Percentiles rank a stretch among this genome's conserved stretches.
These are phyloP conservation scores for Cyprinodon diabolis DNA, from an alignment of 2,797 vertebrate genomes.

Conservation along the genomic window DNA sequence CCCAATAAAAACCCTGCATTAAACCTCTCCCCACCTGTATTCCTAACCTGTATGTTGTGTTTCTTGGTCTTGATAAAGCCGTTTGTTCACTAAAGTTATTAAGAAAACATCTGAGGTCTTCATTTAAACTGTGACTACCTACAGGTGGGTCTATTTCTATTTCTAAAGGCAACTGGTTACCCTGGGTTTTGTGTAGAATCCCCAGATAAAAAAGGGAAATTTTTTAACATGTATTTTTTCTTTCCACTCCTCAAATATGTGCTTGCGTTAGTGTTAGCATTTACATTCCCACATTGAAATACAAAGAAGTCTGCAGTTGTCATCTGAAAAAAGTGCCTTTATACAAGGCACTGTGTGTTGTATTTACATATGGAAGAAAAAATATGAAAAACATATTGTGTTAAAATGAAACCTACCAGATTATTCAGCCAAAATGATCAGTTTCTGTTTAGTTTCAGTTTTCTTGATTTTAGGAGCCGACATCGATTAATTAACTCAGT, in stretches of 20 bases:
- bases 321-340: not conserved
- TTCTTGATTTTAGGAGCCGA: constrained; percentile 61
- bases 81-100: no score
- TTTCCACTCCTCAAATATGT: not conserved
- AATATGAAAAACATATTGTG: constrained; percentile 36
- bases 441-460: constrained; percentile 63
- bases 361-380: constrained; percentile 28
- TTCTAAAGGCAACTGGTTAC: no score
- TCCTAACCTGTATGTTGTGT: no score
- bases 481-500: constrained; percentile 70
- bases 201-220: no score
- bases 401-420: constrained; percentile 76
- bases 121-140: no score
- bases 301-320: not conserved
- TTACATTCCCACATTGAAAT: not conserved
- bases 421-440: constrained; percentile 67
- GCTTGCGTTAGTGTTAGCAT: not conserved
- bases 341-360: not conserved
- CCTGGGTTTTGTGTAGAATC: no score
- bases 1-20: not conserved
- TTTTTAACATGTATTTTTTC: not conserved
- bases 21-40: not conserved
- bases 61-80: no score
- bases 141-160: no score
- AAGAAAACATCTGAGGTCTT: no score